phyloP scores from a whole-genome alignment of 2,888 invertebrate genomes.

The Parascotia fuliginaria region DNA sequence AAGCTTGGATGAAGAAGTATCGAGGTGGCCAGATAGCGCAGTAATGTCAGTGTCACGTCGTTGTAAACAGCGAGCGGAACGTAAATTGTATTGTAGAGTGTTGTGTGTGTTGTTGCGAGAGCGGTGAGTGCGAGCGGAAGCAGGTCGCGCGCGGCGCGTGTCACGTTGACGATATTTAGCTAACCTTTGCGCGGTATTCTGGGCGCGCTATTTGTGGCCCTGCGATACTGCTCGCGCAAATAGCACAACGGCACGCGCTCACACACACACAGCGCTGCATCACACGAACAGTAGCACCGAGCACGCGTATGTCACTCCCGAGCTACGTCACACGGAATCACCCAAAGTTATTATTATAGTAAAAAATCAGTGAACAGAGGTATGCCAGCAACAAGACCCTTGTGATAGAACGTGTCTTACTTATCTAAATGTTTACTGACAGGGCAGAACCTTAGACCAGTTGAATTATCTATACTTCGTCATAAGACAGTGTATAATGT shows the following conservation, averaged over 20 bases:
- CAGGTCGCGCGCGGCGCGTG: not conserved
- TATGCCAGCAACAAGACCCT: too few species aligned
- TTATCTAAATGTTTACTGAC: too few species aligned
- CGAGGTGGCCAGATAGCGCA: too few species aligned
- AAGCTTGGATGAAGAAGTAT: too few species aligned
- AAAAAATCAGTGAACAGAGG: too few species aligned
- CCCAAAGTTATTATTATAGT: slow-evolving; percentile 1
- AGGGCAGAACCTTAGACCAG: too few species aligned
- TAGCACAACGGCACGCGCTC: slow-evolving; percentile 45
- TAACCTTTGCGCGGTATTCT: slow-evolving; percentile 71
- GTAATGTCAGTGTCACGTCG: not conserved
- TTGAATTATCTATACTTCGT: too few species aligned
- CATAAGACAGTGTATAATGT: too few species aligned
- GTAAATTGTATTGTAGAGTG: too few species aligned
- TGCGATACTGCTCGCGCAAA: slow-evolving; percentile 46
- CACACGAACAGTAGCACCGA: too few species aligned
- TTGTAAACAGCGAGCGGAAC: not conserved
- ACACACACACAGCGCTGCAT: slow-evolving; percentile 6
- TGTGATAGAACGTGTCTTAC: too few species aligned
- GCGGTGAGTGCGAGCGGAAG: not conserved
- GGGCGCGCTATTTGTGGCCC: slow-evolving; percentile 64
- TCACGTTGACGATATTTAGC: slow-evolving; percentile 47
- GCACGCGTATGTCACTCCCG: slow-evolving; percentile 4
- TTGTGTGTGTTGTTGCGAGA: not conserved
- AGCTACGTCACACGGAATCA: slow-evolving; percentile 6